Evolutionary conservation across 2,113 vertebrate species (phyloP).

Genomic region (Oncorhynchus gorbuscha): DNA sequence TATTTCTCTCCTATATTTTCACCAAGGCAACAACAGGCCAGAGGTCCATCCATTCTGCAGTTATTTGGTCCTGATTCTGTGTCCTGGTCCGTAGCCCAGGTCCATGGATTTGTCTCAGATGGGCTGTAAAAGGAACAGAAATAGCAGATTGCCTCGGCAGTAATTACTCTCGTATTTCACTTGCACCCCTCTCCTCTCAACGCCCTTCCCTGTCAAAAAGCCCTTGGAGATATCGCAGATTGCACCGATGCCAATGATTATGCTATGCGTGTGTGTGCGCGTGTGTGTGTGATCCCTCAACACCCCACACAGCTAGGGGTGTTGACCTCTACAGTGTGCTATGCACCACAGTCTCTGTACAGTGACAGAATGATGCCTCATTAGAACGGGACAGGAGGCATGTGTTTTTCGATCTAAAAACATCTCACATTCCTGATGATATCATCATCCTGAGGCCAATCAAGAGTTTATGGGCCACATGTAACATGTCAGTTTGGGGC

Average conservation of each 20-base stretch:
- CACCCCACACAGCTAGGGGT: background rate
- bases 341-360: conserved; percentile 42
- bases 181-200: conserved; percentile 32
- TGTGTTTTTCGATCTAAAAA: conserved; percentile 3
- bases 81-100: conserved; percentile 14
- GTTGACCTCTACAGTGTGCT: conserved; percentile 57
- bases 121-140: conserved; percentile 53
- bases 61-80: conserved; percentile 37
- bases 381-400: conserved; percentile 36
- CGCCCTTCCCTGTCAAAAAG: conserved; percentile 19
- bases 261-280: background rate
- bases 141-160: conserved; percentile 45
- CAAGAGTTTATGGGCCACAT: conserved; percentile 35
- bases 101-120: conserved; percentile 43
- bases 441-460: conserved; percentile 38
- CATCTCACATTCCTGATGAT: conserved; percentile 50
- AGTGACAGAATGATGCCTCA: conserved; percentile 50
- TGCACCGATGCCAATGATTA: conserved; percentile 17
- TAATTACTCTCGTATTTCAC: conserved; percentile 61
- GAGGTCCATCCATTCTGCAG: conserved; percentile 13
- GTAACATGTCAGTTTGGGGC: conserved; percentile 22
- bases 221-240: conserved; percentile 21
- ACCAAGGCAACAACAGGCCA: conserved; percentile 15
- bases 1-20: conserved; percentile 19
- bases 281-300: background rate